Evolutionary conservation across 2,113 vertebrate genomes (phyloP).

Genomic region (Rhinichthys klamathensis): DNA sequence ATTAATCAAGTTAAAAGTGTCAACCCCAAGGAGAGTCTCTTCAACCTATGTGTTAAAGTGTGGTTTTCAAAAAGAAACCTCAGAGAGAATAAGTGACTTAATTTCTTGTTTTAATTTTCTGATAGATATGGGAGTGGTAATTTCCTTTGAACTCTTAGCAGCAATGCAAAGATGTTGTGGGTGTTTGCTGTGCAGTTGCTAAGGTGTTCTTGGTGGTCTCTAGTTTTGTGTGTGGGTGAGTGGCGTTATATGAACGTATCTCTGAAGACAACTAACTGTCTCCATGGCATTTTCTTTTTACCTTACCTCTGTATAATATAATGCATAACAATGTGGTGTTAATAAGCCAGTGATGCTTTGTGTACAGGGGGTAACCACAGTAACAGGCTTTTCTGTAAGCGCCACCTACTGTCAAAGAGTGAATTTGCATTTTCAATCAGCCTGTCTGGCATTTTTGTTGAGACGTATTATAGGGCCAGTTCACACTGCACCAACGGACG

Average conservation of each 20-base stretch:
- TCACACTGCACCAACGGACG: too few species aligned
- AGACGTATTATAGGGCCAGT: too few species aligned
- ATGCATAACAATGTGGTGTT: too few species aligned
- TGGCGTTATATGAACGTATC: too few species aligned
- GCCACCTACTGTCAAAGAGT: too few species aligned
- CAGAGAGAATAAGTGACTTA: not conserved
- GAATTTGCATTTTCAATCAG: too few species aligned
- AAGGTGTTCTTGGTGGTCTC: not conserved
- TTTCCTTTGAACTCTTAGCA: not conserved
- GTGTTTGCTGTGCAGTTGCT: not conserved
- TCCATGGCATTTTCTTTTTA: not conserved
- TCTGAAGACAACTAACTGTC: too few species aligned
- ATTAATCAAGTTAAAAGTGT: conserved; percentile 71
- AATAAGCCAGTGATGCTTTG: too few species aligned
- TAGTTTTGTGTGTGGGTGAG: not conserved
- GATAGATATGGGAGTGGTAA: not conserved
- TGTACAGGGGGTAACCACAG: too few species aligned
- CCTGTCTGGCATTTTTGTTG: too few species aligned
- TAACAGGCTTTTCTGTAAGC: too few species aligned
- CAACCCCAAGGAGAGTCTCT: conserved; percentile 65
- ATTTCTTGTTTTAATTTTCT: not conserved
- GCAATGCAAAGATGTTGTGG: not conserved
- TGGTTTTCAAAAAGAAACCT: not conserved
- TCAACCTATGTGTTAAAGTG: not conserved
- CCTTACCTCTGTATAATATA: not conserved